Base-by-base conservation (phyloP, 2,113 vertebrate genomes). In the Entomyzon cyanotis region DNA sequence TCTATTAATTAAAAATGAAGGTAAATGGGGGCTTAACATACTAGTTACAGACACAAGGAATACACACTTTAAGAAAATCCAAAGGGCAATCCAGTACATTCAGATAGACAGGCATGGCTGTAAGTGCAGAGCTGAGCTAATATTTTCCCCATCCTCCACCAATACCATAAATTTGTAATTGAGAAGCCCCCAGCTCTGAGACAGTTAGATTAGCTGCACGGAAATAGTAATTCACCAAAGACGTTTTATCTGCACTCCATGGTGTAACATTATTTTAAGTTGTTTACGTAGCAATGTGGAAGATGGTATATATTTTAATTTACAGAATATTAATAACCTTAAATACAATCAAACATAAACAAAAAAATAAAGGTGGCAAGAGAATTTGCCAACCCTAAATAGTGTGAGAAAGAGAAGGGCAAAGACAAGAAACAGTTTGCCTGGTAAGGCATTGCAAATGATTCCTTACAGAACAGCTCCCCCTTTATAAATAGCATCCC, bases 401-500 rank as follows among this genome's bases (percentile, higher is more conserved):
- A 91, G 41, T 2, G 10, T 68, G 39, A 87, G 62, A 90, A 86
- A 58, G 15, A 80, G 63, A 77, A 74, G 49, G 42, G 75, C 63
- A 82, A 91, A 89, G 55, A 73, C 23, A 79, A 79, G 55, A 67
- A 83, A 76, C 28, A n/a, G 49, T 87, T 67, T 86, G 74, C 44
- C 42, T 86, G 70, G 77, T 20, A 82, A 90, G 70, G 82, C 67
- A 60, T 17, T 71, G 56, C 28, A 70, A 87, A 67, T 19, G 12
- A 76, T 64, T 87, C 67, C 86, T 93, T 37, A 30, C 86, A 76
- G 81, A 91, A 63, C 75, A 60, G 78, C 24, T 94, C 25, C n/a
- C 47, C 42, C 64, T 88, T 86, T 88, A 96, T 84, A 95, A 96
- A 96, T 90, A 94, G 90, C 82, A 94, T 90, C 63, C 65, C 74